These are phyloP conservation scores for Perca flavescens DNA, from an alignment of 2,113 vertebrate species.

Conservation along the genomic window DNA sequence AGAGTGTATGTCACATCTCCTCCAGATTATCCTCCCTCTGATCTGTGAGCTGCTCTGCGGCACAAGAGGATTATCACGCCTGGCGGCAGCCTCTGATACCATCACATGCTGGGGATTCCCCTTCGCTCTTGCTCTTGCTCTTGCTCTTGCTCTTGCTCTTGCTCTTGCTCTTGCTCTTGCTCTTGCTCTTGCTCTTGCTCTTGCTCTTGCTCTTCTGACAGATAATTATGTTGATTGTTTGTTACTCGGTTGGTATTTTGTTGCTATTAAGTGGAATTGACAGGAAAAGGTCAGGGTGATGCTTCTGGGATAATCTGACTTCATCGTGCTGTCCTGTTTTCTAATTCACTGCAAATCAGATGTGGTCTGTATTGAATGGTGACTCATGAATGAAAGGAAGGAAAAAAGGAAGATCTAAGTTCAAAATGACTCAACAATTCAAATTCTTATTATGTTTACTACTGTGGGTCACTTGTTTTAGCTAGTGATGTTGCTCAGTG, in stretches of 20 bases:
- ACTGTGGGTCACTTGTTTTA: background rate
- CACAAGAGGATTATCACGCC: slow-evolving; percentile 67
- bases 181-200: background rate
- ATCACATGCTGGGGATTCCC: slow-evolving; percentile 41
- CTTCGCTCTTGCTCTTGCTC: background rate
- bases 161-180: background rate
- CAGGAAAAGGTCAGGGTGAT: slow-evolving; percentile 13
- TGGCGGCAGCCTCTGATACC: slow-evolving; percentile 38
- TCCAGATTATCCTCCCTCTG: slow-evolving; percentile 68
- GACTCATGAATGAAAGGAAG: background rate
- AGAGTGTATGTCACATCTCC: slow-evolving; percentile 59
- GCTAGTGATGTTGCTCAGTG: background rate
- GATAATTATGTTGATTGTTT: slow-evolving; percentile 25
- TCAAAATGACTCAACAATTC: background rate
- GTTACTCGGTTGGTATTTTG: slow-evolving; percentile 21
- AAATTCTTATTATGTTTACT: background rate
- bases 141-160: background rate
- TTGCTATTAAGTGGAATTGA: slow-evolving; percentile 22
- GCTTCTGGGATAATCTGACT: background rate
- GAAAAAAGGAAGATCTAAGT: slow-evolving; percentile 2
- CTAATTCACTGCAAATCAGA: slow-evolving; percentile 11
- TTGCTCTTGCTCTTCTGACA: background rate
- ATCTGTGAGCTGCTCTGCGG: slow-evolving; percentile 68
- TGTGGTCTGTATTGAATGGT: background rate
- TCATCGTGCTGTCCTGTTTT: background rate